Evolutionary conservation across 2,797 vertebrate genomes (phyloP).

Genomic region (Lithobates pipiens): DNA sequence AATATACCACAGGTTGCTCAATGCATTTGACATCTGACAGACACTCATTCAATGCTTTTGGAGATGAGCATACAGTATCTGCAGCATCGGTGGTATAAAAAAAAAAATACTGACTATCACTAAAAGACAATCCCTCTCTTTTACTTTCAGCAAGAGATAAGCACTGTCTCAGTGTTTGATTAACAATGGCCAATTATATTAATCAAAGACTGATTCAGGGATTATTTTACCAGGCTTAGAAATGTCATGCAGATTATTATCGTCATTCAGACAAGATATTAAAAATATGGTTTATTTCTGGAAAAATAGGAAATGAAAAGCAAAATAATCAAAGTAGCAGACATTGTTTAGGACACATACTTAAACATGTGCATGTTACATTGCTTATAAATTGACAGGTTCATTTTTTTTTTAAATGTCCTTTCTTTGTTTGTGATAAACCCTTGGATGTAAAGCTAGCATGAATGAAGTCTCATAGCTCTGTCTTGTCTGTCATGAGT

Average conservation of each 20-base stretch:
- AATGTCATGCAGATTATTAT: background rate
- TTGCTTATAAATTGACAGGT: no score
- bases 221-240: conserved; percentile 23
- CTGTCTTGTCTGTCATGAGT: background rate
- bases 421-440: background rate
- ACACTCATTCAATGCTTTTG: conserved; percentile 33
- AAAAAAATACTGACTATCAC: conserved; percentile 51
- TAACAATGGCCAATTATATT: conserved; percentile 49
- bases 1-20: conserved; percentile 10
- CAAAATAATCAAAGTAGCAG: no score
- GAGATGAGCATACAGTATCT: conserved; percentile 41
- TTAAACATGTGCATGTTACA: no score
- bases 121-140: conserved; percentile 50
- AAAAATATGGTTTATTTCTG: background rate
- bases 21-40: conserved; percentile 52
- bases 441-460: background rate
- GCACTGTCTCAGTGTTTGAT: conserved; percentile 19
- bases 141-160: conserved; percentile 35
- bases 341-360: no score
- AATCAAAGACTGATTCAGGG: conserved; percentile 10
- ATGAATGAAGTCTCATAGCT: background rate
- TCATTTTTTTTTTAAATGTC: no score
- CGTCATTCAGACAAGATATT: background rate
- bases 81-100: conserved; percentile 33
- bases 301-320: background rate